Conservation (phyloP, 2,113 vertebrate species). For the Podilymbus podiceps region DNA sequence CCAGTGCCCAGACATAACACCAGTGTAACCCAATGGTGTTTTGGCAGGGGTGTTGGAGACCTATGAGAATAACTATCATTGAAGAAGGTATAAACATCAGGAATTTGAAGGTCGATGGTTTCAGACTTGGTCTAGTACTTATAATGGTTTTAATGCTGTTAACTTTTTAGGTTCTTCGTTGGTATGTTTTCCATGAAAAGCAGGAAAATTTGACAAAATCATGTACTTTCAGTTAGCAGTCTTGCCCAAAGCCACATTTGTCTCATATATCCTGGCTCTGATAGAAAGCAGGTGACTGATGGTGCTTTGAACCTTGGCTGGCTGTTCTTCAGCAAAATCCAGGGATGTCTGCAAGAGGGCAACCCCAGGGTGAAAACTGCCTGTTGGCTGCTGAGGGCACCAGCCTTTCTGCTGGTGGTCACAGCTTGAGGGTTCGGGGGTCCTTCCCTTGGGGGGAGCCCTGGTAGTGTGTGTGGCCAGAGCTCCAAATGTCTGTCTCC, state of each 20-base stretch:
- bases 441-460: not conserved
- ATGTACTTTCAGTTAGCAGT: not conserved
- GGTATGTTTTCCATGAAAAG: not conserved
- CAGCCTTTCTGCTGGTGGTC: accelerated
- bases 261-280: not conserved
- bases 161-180: not conserved
- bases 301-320: not conserved
- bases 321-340: not conserved
- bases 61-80: not conserved
- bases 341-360: not conserved
- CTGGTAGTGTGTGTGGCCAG: too few species aligned
- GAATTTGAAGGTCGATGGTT: not conserved
- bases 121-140: not conserved
- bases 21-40: not conserved
- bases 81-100: not conserved
- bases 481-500: not conserved
- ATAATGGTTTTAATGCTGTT: not conserved
- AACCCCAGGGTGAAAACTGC: not conserved
- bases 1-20: not conserved
- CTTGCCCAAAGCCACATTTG: not conserved
- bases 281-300: not conserved
- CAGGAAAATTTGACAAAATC: not conserved
- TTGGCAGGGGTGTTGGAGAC: not conserved
- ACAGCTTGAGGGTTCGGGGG: not conserved
- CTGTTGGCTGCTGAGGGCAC: not conserved